Conservation (phyloP, 1,140 invertebrate genomes). For the Drosophila aff. region DNA sequence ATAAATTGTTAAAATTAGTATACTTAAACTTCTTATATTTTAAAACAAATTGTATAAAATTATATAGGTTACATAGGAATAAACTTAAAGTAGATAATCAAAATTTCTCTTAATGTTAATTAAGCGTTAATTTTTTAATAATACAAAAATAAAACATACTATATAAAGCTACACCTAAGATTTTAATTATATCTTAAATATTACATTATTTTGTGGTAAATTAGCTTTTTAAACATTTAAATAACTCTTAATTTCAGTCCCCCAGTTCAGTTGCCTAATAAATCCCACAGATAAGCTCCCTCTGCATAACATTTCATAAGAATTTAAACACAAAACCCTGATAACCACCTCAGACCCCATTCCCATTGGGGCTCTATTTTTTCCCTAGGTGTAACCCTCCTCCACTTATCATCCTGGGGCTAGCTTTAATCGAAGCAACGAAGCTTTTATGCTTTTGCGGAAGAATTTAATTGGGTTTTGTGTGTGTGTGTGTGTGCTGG, state of each 20-base stretch:
- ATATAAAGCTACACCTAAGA: no score
- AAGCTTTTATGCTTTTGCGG: constrained; percentile 59
- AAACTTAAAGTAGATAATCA: no score
- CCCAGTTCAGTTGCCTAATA: not conserved
- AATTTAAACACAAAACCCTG: not conserved
- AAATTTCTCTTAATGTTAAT: no score
- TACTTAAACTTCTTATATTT: no score
- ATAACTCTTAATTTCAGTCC: fast-evolving
- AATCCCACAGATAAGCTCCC: not conserved
- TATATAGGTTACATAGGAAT: no score
- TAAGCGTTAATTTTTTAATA: no score
- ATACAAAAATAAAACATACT: no score
- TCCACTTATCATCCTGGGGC: not conserved
- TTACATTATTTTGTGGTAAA: no score
- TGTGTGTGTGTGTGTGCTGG: constrained; percentile 22
- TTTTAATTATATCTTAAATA: no score
- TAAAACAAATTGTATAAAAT: no score
- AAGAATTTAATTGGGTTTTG: constrained; percentile 60
- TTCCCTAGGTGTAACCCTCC: not conserved
- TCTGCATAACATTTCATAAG: not conserved
- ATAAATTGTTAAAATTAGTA: no score
- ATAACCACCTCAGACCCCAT: not conserved
- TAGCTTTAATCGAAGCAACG: constrained; percentile 52
- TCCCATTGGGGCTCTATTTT: not conserved
- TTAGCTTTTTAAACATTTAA: not conserved